phyloP scores from a whole-genome alignment of 2,888 invertebrate genomes.

The Orthonychiurus folsomi region DNA sequence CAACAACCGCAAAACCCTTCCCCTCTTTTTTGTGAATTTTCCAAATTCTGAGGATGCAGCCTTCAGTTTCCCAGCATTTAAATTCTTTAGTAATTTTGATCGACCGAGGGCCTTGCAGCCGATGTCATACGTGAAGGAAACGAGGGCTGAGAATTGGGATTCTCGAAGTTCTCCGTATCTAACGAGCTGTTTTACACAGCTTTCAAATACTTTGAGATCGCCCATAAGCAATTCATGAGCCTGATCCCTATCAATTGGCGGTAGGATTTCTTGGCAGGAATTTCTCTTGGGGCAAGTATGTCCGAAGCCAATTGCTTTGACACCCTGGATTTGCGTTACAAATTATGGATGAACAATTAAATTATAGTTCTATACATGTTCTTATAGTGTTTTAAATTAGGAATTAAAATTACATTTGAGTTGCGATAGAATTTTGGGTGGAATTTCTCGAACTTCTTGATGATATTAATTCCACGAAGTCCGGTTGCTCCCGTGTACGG shows the following conservation, averaged over 20 bases:
- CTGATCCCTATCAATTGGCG: not conserved
- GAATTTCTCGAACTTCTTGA: slow-evolving; percentile 38
- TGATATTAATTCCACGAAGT: slow-evolving; percentile 29
- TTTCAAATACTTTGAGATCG: slow-evolving; percentile 8
- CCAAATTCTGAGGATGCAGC: not conserved
- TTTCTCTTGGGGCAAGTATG: not conserved
- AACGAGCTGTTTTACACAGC: not conserved
- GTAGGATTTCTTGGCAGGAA: not conserved
- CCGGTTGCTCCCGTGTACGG: slow-evolving; percentile 36
- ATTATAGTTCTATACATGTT: too few species aligned
- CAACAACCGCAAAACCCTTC: not conserved
- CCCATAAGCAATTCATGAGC: not conserved
- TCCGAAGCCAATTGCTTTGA: slow-evolving; percentile 2
- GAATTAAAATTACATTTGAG: slow-evolving; percentile 20
- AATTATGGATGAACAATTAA: not conserved
- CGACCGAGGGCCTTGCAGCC: not conserved
- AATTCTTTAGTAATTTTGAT: not conserved
- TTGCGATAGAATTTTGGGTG: slow-evolving; percentile 34
- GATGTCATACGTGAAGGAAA: slow-evolving; percentile 8
- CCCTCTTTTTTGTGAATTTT: not conserved
- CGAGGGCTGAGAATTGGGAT: slow-evolving; percentile 8
- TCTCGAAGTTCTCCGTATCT: not conserved
- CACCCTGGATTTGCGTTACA: not conserved
- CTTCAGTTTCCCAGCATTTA: slow-evolving; percentile 1
- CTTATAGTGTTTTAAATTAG: not conserved